phyloP scores from a whole-genome alignment of 2,797 vertebrate species.

The Hyperoplus immaculatus region DNA sequence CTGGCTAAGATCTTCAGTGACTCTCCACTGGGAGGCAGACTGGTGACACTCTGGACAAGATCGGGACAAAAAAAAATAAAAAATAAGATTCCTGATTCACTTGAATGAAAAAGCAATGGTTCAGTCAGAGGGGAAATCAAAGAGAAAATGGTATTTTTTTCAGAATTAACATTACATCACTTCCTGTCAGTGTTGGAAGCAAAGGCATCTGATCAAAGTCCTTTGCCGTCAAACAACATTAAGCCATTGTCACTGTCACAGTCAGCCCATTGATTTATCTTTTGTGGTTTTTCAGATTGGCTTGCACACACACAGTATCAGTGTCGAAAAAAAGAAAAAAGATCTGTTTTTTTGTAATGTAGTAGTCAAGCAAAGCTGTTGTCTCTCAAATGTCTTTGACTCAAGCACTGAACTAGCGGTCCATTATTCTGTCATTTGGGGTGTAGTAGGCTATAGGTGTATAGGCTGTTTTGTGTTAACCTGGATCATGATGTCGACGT shows the following conservation, averaged over 20 bases:
- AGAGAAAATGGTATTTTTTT: conserved; percentile 20
- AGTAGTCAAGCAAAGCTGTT: not conserved
- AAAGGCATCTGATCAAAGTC: conserved; percentile 50
- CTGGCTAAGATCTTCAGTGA: conserved; percentile 86
- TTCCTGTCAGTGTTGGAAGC: conserved; percentile 6
- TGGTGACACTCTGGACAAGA: conserved; percentile 83
- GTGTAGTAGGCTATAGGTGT: too few relatives aligned
- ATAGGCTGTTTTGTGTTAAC: conserved; percentile 71
- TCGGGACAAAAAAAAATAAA: conserved; percentile 7
- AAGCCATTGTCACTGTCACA: conserved; percentile 25
- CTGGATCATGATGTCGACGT: conserved; percentile 92
- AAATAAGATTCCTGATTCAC: not conserved
- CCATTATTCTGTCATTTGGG: too few relatives aligned
- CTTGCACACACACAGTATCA: conserved; percentile 3
- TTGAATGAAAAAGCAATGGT: not conserved
- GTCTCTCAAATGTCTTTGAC: conserved; percentile 9
- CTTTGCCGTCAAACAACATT: conserved; percentile 48
- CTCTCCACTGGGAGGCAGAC: conserved; percentile 89
- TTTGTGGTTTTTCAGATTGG: conserved; percentile 36
- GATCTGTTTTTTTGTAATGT: not conserved
- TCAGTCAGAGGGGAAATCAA: conserved; percentile 34
- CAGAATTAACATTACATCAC: conserved; percentile 4
- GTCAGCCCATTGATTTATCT: conserved; percentile 39
- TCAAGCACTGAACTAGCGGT: conserved; percentile 3
- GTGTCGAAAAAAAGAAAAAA: too few relatives aligned